Conservation (phyloP, 2,113 vertebrate species). For the Siniperca chuatsi region DNA sequence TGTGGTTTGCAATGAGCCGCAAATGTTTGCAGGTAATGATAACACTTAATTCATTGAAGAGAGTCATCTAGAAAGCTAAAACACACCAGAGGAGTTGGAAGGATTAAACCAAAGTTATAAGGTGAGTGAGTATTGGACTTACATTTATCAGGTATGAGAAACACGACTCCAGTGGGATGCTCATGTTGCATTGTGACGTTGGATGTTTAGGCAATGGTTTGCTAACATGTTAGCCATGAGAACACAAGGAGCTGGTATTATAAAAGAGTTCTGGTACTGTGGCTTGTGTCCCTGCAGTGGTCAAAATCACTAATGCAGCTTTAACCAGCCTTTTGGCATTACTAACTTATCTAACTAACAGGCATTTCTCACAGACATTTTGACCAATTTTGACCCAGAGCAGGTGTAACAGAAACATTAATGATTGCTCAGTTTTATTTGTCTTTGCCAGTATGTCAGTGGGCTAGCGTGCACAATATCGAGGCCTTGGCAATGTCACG, state of each 20-base stretch:
- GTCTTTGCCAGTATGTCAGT: background rate
- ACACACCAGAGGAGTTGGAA: background rate
- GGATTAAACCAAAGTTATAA: background rate
- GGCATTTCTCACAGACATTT: background rate
- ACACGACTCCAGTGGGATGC: background rate
- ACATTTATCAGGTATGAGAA: background rate
- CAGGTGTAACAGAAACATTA: background rate
- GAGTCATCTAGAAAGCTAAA: background rate
- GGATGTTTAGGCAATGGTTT: background rate
- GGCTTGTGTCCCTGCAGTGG: background rate
- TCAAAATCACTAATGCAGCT: background rate
- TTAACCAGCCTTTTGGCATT: background rate
- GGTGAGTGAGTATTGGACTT: background rate
- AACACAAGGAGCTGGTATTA: background rate
- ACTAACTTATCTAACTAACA: background rate
- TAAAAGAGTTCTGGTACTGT: background rate
- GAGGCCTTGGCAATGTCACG: too few relatives aligned
- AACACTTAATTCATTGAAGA: background rate
- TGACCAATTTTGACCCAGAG: background rate
- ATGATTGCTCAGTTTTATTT: background rate
- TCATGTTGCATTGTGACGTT: background rate
- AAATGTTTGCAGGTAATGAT: background rate
- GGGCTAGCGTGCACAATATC: background rate
- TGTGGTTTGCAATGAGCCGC: background rate
- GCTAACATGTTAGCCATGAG: background rate